Evolutionary conservation across 2,888 invertebrate species (phyloP).

Genomic region (Drosophila melanocephala): DNA sequence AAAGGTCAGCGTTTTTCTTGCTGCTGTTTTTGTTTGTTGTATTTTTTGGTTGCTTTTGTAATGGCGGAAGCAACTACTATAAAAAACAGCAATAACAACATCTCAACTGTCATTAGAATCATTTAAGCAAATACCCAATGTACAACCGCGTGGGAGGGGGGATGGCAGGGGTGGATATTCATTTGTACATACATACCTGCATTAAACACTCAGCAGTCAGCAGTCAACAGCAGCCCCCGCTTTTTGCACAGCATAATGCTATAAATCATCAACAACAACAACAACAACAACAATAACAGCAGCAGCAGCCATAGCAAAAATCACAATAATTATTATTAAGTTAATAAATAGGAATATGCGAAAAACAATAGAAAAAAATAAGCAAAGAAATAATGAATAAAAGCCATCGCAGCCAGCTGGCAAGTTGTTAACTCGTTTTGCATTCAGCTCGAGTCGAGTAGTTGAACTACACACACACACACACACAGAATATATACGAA

Average conservation of each 20-base stretch:
- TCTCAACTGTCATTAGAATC: constrained; percentile 5
- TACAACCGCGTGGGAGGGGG: not conserved
- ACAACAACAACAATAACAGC: not conserved
- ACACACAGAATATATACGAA: not conserved
- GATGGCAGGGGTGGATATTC: not conserved
- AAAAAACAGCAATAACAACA: constrained; percentile 17
- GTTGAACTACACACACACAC: not conserved
- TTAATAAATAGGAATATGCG: constrained; percentile 26
- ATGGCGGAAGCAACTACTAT: constrained; percentile 57
- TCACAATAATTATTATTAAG: constrained; percentile 3
- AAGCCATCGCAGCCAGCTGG: constrained; percentile 27
- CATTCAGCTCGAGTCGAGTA: constrained; percentile 29
- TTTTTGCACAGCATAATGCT: constrained; percentile 12
- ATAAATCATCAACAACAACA: constrained; percentile 49
- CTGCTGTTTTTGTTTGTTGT: not conserved
- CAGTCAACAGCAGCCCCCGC: constrained; percentile 28
- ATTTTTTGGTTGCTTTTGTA: constrained; percentile 27
- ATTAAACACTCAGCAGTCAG: constrained; percentile 1
- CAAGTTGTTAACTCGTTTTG: constrained; percentile 45
- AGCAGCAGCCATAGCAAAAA: not conserved
- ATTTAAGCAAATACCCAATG: not conserved
- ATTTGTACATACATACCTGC: not conserved
- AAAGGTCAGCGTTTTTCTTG: constrained; percentile 47
- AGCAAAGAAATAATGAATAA: constrained; percentile 35
- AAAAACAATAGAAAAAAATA: constrained; percentile 9